Evolutionary conservation across 2,888 invertebrate species (phyloP), one percentile per base, ranked within the genome.

Genomic region (Hermodice carunculata): DNA sequence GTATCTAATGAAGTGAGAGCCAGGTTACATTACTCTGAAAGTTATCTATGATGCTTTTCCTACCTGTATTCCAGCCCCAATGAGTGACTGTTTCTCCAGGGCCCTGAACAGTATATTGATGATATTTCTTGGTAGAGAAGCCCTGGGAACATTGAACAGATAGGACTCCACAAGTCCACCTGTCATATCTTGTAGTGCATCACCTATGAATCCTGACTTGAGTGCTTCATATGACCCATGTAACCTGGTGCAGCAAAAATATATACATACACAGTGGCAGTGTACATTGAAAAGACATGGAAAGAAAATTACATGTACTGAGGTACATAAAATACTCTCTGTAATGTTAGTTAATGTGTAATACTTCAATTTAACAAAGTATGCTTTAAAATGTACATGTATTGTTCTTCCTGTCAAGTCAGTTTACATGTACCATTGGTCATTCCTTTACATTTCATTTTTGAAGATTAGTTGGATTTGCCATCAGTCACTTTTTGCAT

Each of bases 1-100:
- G n/a, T n/a, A n/a, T n/a, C n/a, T n/a, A n/a, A n/a, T n/a, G n/a
- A 95, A 95, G 85, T 95, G 95, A 85, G 77, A 72, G 19, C 79
- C 78, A 4, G 80, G 80, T 34, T 82, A 83, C 56, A 71, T 82
- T 51, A 80, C 83, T 69, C 82, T 84, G 73, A 83, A 84, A 75
- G 82, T 78, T 65, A 84, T 84, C 57, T 84, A 78, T 31, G 5
- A 32, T 29, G 19, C 46, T 8, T 8, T 29, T 22, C 19, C 6
- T 49, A 22, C 49, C n/a, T n/a, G 22, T 19, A 24, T 49, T 11
- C 22, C 8, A 24, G 24, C 22, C 17, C 81, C 81, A 61, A 84
- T 79, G 42, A 84, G 66, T 49, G 82, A 78, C 63, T 77, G 76
- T 62, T 81, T 71, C 32, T 84, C 82, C 31, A 83, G 63, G 4